Evolutionary conservation across 1,140 invertebrate species (phyloP).

Genomic region (Physella acuta): DNA sequence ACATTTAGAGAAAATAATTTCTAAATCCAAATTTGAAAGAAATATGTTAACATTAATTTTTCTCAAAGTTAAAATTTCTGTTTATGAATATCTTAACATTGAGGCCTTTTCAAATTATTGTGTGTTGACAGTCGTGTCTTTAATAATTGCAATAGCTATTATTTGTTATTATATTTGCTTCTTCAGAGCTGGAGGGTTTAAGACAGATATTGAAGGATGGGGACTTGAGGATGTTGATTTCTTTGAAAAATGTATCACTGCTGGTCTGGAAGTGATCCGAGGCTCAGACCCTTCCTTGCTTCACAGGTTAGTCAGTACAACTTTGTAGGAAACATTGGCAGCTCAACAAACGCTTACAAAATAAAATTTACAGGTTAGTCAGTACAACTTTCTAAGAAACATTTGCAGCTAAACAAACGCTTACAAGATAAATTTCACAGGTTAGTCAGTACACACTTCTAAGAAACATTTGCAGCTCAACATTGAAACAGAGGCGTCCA

Average conservation of each 20-base stretch:
- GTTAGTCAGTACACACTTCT: not conserved
- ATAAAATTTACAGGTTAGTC: not conserved
- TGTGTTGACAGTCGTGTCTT: not conserved
- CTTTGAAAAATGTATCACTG: slow-evolving; percentile 1
- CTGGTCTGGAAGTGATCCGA: not conserved
- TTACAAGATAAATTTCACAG: not conserved
- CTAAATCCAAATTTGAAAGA: no score
- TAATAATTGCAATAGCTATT: not conserved
- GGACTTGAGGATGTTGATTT: slow-evolving; percentile 13
- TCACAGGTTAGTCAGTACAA: slow-evolving; percentile 4
- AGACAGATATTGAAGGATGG: slow-evolving; percentile 11
- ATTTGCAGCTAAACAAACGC: not conserved
- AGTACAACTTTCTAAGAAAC: not conserved
- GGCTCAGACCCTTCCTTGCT: not conserved
- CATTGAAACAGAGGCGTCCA: not conserved
- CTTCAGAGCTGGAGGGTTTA: slow-evolving; percentile 14
- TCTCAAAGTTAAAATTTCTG: not conserved
- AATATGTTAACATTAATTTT: not conserved
- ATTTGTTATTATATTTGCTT: not conserved
- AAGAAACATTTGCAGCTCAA: not conserved
- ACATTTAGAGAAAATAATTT: no score
- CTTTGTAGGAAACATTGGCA: no score
- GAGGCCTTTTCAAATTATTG: not conserved
- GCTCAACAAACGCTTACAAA: not conserved
- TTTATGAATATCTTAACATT: not conserved